phyloP scores from a whole-genome alignment of 1,140 invertebrate genomes.

The Triops cancriformis region DNA sequence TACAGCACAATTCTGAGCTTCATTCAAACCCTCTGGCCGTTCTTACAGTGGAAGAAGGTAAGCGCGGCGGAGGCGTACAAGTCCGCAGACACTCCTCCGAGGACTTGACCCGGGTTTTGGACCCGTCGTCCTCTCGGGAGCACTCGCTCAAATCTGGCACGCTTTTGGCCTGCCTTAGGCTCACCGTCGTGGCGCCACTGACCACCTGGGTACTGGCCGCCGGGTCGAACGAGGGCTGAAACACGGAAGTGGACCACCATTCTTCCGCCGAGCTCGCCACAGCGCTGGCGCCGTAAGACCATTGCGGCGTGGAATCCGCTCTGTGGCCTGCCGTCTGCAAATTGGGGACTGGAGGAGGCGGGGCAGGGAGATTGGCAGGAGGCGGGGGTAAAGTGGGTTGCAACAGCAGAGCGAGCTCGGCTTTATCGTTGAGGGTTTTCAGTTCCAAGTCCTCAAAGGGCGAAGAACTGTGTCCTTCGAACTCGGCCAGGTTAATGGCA shows the following conservation, averaged over 20 bases:
- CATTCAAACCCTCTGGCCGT: no score
- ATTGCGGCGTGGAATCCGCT: background rate
- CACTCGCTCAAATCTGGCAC: slow-evolving; percentile 22
- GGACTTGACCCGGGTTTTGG: background rate
- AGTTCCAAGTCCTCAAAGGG: slow-evolving; percentile 84
- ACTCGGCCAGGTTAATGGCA: slow-evolving; percentile 60
- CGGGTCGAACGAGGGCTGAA: background rate
- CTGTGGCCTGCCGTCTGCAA: background rate
- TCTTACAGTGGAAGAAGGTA: background rate
- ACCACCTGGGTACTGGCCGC: background rate
- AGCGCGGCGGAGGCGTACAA: slow-evolving; percentile 20
- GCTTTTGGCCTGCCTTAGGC: slow-evolving; percentile 25
- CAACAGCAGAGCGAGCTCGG: slow-evolving; percentile 66
- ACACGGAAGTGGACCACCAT: background rate
- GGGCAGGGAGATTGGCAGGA: background rate
- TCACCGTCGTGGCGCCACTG: background rate
- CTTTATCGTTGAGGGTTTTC: slow-evolving; percentile 82
- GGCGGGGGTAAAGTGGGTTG: slow-evolving; percentile 35
- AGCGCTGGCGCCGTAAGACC: background rate
- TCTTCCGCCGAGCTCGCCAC: background rate
- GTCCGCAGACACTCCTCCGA: slow-evolving; percentile 19
- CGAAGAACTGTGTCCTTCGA: slow-evolving; percentile 78
- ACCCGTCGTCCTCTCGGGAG: background rate
- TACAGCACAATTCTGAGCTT: background rate
- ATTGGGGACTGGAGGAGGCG: background rate